Percentiles rank a stretch among this genome's conserved stretches.
Conservation (phyloP, 2,113 vertebrate genomes). For the Chrysochloris asiatica region DNA sequence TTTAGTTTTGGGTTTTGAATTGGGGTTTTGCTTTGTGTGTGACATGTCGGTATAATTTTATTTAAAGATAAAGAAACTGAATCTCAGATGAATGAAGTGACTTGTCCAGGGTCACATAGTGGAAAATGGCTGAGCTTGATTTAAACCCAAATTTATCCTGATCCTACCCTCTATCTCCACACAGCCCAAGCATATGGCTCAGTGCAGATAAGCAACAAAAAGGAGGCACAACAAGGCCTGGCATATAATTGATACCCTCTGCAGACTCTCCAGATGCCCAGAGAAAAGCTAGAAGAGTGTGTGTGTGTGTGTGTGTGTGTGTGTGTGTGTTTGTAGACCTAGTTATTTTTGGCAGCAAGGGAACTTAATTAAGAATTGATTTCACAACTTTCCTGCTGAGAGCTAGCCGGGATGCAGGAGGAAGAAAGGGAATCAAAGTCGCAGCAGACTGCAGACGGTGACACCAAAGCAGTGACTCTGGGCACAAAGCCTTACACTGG, state of each 20-base stretch:
- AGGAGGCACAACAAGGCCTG: neutral
- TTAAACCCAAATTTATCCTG: neutral
- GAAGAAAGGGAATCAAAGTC: neutral
- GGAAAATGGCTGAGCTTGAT: neutral
- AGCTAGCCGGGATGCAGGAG: neutral
- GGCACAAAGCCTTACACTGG: neutral
- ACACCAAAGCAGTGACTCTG: neutral
- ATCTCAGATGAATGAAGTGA: neutral
- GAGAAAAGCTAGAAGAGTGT: neutral
- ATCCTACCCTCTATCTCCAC: too few relatives aligned
- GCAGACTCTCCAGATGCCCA: neutral
- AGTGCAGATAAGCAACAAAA: neutral
- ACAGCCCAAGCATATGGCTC: neutral
- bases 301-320: too few relatives aligned
- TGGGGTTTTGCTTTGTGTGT: neutral
- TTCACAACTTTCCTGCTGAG: conserved; percentile 27
- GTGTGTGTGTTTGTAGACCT: neutral
- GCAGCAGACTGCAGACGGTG: neutral
- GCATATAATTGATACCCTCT: neutral
- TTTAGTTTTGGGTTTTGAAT: too few relatives aligned
- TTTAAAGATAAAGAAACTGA: neutral
- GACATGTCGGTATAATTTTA: neutral
- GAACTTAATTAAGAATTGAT: conserved; percentile 60
- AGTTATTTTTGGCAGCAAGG: conserved; percentile 47
- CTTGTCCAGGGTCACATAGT: neutral